phyloP scores from a whole-genome alignment of 2,888 invertebrate genomes.

The Phaonia tiefii region DNA sequence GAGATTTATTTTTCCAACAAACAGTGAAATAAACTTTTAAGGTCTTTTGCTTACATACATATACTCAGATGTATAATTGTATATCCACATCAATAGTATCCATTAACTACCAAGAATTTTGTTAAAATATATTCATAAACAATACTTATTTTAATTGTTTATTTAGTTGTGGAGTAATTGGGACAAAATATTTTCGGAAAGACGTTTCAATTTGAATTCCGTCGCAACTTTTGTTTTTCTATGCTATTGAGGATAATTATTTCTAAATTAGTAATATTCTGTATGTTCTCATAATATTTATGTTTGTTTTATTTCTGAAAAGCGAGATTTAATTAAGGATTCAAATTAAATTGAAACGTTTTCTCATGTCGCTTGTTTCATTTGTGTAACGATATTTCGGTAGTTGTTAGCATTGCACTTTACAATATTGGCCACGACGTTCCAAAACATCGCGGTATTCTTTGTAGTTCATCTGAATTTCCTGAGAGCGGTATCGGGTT shows the following conservation, averaged over 20 bases:
- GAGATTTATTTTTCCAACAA: no score
- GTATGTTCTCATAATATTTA: conserved; percentile 48
- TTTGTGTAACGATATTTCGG: conserved; percentile 53
- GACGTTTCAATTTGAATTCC: conserved; percentile 39
- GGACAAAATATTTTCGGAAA: conserved; percentile 37
- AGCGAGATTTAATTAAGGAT: conserved; percentile 50
- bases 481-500: conserved; percentile 98
- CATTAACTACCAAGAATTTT: no score
- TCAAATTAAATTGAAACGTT: conserved; percentile 53
- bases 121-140: conserved; percentile 8
- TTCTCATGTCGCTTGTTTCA: conserved; percentile 46
- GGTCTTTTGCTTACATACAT: no score
- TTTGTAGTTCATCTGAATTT: conserved; percentile 93
- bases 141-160: background rate
- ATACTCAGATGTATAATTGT: no score
- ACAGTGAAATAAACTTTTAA: no score
- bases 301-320: conserved; percentile 41
- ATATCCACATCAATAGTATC: no score
- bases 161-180: background rate
- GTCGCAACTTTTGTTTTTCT: conserved; percentile 34
- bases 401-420: conserved; percentile 80
- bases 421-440: conserved; percentile 77
- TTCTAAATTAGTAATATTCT: conserved; percentile 59
- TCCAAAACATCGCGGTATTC: conserved; percentile 84
- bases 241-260: conserved; percentile 45